phyloP scores from a whole-genome alignment of 2,113 vertebrate species.

The Gobius niger region DNA sequence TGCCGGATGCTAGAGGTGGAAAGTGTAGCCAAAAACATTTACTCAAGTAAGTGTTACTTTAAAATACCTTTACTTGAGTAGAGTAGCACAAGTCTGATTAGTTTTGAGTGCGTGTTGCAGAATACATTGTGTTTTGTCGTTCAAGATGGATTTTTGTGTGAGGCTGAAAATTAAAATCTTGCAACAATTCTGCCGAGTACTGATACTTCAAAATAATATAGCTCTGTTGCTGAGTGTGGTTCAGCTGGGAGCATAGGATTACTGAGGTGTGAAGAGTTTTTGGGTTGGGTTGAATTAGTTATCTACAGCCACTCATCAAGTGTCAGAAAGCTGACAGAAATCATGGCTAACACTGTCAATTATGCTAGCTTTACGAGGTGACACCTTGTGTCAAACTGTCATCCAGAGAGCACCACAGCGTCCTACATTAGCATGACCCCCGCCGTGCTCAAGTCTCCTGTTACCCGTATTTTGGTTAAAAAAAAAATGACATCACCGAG shows the following conservation, averaged over 20 bases:
- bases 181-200: too few species aligned
- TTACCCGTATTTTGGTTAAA: constrained; percentile 32
- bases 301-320: constrained; percentile 40
- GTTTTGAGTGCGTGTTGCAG: too few species aligned
- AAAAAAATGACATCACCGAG: constrained; percentile 38
- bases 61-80: too few species aligned
- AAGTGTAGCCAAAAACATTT: too few species aligned
- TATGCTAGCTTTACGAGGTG: constrained; percentile 53
- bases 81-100: too few species aligned
- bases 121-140: too few species aligned
- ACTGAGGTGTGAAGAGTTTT: constrained; percentile 61
- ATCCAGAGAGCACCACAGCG: constrained; percentile 38
- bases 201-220: too few species aligned
- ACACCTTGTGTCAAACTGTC: constrained; percentile 57
- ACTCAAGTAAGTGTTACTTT: too few species aligned
- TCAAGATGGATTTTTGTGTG: too few species aligned
- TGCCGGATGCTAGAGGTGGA: constrained; percentile 33
- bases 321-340: constrained; percentile 60
- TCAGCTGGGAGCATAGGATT: constrained; percentile 62
- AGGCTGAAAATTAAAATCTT: too few species aligned
- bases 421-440: constrained; percentile 62
- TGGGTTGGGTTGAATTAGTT: constrained; percentile 48
- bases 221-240: constrained; percentile 33
- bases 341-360: constrained; percentile 68
- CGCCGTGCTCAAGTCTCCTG: constrained; percentile 32